A percentile compares a stretch with the other conserved stretches of the same genome.
Conservation (phyloP, 2,797 vertebrate genomes). For the Xenops minutus region DNA sequence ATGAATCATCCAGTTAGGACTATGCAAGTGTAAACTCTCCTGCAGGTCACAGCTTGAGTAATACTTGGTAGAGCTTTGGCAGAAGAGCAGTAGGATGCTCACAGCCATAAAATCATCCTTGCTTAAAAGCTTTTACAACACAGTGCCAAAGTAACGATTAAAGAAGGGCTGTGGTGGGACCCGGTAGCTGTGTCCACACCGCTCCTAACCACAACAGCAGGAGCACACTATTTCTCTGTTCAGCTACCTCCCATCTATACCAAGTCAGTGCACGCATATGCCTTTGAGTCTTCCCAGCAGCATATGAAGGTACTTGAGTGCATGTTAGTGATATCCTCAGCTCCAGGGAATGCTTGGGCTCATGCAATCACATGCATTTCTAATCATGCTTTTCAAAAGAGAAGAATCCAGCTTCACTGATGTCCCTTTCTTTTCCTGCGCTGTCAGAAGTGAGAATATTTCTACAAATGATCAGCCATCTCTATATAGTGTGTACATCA, state of each 20-base stretch:
- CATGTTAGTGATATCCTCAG: not conserved
- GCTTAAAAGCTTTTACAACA: not conserved
- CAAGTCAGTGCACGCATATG: not conserved
- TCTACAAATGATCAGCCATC: not conserved
- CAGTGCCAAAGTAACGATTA: not conserved
- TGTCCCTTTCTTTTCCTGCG: not conserved
- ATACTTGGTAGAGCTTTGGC: not conserved
- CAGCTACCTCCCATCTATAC: not conserved
- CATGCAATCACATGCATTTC: rapidly evolving
- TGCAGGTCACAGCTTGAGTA: not conserved
- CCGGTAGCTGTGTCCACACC: rapidly evolving
- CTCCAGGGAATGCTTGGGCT: not conserved
- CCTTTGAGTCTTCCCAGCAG: not conserved
- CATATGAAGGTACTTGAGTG: not conserved
- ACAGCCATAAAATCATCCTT: not conserved
- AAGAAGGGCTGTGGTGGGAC: not conserved
- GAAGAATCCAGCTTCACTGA: not conserved
- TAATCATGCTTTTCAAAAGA: not conserved
- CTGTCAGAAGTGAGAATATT: not conserved
- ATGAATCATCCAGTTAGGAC: not conserved
- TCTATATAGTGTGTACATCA: not conserved
- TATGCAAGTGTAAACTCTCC: not conserved
- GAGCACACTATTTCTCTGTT: not conserved
- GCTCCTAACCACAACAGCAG: rapidly evolving
- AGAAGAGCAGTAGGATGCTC: not conserved